phyloP scores from a whole-genome alignment of 2,888 invertebrate genomes.

The Chesias legatella region DNA sequence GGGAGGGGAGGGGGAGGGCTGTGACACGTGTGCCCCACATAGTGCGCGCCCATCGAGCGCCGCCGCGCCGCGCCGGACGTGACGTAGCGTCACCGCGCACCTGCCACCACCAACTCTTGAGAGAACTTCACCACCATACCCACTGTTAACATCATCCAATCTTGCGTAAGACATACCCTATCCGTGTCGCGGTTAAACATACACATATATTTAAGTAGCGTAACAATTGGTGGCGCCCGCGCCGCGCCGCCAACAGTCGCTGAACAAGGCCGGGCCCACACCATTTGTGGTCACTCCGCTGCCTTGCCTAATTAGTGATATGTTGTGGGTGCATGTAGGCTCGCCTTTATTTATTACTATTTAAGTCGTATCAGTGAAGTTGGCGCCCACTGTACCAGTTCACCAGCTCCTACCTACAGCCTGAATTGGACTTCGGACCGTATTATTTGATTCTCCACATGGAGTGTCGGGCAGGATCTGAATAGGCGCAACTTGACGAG shows the following conservation, averaged over 20 bases:
- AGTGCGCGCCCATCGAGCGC: constrained; percentile 63
- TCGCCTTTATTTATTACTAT: constrained; percentile 57
- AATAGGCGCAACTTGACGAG: no score
- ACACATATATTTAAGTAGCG: no score
- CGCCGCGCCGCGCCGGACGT: constrained; percentile 59
- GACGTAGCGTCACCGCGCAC: constrained; percentile 56
- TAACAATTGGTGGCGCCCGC: constrained; percentile 60
- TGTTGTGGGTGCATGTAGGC: constrained; percentile 64
- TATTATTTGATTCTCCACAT: no score
- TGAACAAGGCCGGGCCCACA: constrained; percentile 62
- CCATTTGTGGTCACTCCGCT: constrained; percentile 63
- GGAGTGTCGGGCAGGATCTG: no score
- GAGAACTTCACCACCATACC: constrained; percentile 3
- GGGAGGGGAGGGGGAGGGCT: constrained; percentile 32
- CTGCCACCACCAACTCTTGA: constrained; percentile 37
- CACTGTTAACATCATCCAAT: neutral
- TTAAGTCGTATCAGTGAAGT: constrained; percentile 30
- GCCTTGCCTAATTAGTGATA: constrained; percentile 68
- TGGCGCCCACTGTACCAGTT: constrained; percentile 13
- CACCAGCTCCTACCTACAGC: constrained; percentile 12
- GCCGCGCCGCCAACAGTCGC: constrained; percentile 68
- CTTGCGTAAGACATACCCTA: constrained; percentile 6
- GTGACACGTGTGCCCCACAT: constrained; percentile 77
- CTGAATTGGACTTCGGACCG: constrained; percentile 7
- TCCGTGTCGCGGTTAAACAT: no score